phyloP scores from a whole-genome alignment of 2,797 vertebrate genomes.

The Brachymystax lenok region DNA sequence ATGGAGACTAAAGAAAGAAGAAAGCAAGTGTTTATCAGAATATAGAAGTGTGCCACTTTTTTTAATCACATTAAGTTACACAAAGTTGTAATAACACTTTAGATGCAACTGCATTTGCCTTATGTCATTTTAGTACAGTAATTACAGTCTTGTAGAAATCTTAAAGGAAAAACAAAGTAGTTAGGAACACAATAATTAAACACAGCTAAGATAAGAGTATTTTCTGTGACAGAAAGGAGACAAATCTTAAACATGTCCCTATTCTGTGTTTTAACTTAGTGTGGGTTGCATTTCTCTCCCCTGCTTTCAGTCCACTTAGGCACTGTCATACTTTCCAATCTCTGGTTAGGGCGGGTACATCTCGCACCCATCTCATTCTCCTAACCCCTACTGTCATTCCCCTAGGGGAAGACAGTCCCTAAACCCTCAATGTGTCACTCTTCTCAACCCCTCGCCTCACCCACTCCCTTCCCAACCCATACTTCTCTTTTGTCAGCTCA shows the following conservation, averaged over 20 bases:
- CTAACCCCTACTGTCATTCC: constrained; percentile 10
- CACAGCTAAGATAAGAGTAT: not conserved
- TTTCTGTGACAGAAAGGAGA: not conserved
- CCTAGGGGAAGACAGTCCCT: not conserved
- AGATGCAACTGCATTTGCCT: no score
- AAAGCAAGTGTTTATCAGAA: no score
- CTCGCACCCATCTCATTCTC: constrained; percentile 1
- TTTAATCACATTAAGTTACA: no score
- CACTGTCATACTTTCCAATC: not conserved
- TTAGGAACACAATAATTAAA: no score
- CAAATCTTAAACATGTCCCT: not conserved
- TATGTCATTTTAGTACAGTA: no score
- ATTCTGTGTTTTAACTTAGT: not conserved
- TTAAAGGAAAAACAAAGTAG: no score
- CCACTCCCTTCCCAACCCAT: no score
- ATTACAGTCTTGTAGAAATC: no score
- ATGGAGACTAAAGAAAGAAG: no score
- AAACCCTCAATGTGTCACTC: not conserved
- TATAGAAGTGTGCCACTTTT: no score
- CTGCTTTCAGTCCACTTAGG: not conserved
- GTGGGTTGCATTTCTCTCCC: not conserved
- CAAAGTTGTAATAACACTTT: no score
- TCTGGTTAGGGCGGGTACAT: not conserved
- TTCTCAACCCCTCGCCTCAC: not conserved
- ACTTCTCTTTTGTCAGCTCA: not conserved